Base-by-base conservation (phyloP, 92 coral and sea anemone species). In the Porites divaricata region DNA sequence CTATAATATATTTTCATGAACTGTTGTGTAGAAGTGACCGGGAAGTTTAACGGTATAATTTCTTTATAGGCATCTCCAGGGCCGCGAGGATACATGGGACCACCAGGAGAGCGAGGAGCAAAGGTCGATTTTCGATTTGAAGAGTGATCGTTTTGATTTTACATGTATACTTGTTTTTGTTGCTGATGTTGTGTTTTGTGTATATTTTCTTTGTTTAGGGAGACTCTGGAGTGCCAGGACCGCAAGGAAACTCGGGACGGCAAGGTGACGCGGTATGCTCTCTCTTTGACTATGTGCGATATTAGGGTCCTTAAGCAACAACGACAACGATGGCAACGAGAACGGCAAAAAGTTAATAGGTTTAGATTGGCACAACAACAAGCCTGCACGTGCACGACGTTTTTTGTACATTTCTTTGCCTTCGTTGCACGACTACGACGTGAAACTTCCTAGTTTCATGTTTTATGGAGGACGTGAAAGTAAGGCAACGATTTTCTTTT, bases 191-290 rank as follows among this genome's bases (percentile, higher is more conserved):
- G 10, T 19, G 26, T 76, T 58, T 25, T 53, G 6, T 17, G 19
- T 28, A 35, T 35, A 35, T 61, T 12, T 5, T 25, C 13, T 5
- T 70, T 19, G 21, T 61, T 71, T 23, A 81, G 85, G 85, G 85
- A 35, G 70, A 19, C 8, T 24, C 71, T 72, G 85, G 85, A 10
- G 48, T 15, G 25, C 9, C 63, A 8, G 85, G 85, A 56, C 67
- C 71, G 11, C 68, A 6, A 21, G 85, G 85, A 21, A 41, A 70
- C 57, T 23, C 78, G 21, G 85, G 85, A 57, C 70, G 85, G 61
- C 78, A 54, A 72, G 85, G 85, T 81, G 85, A 81, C 17, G 35
- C 49, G 78, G 85, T 81, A 81, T 28, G 85, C 71, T 54, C 45
- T 0, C 45, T 35, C 4, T 35, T 5, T 35, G 45, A 35, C 45